These are phyloP conservation scores for Cheilosia variabilis DNA, from an alignment of 2,888 invertebrate genomes.

Conservation along the genomic window DNA sequence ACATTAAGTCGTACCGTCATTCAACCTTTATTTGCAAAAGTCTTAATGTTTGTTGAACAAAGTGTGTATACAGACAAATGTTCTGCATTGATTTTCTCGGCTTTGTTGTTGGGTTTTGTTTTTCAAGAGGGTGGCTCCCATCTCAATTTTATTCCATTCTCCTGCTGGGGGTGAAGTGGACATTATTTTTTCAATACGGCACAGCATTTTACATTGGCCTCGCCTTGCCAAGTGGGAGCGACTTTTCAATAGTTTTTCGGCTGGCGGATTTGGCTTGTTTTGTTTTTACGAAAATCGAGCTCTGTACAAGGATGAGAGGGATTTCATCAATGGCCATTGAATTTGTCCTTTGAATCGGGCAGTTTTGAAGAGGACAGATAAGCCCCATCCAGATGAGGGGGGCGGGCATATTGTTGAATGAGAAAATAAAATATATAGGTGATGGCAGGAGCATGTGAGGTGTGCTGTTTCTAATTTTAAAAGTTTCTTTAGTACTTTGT, in stretches of 20 bases:
- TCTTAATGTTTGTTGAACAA: constrained; percentile 30
- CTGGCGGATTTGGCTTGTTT: constrained; percentile 45
- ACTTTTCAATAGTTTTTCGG: constrained; percentile 47
- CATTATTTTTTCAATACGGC: constrained; percentile 16
- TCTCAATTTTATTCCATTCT: constrained; percentile 17
- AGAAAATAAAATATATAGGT: constrained; percentile 24
- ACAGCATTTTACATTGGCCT: constrained; percentile 22
- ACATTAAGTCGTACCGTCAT: background rate
- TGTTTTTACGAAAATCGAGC: constrained; percentile 31
- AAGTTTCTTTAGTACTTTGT: too few relatives aligned
- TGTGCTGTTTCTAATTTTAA: too few relatives aligned
- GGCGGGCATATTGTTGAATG: constrained; percentile 5
- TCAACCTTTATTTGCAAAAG: constrained; percentile 22
- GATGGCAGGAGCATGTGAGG: background rate
- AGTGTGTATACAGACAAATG: constrained; percentile 1
- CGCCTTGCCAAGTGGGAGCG: background rate
- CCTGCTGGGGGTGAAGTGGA: constrained; percentile 25
- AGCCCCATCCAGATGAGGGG: background rate
- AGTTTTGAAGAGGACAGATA: constrained; percentile 14
- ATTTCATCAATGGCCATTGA: constrained; percentile 63
- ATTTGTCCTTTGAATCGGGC: constrained; percentile 34
- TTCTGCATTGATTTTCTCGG: constrained; percentile 29
- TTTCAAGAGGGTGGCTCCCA: background rate
- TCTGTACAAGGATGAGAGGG: constrained; percentile 39
- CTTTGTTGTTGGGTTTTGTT: background rate